These are phyloP conservation scores for Erannis defoliaria DNA, from an alignment of 2,888 invertebrate species.

Conservation along the genomic window DNA sequence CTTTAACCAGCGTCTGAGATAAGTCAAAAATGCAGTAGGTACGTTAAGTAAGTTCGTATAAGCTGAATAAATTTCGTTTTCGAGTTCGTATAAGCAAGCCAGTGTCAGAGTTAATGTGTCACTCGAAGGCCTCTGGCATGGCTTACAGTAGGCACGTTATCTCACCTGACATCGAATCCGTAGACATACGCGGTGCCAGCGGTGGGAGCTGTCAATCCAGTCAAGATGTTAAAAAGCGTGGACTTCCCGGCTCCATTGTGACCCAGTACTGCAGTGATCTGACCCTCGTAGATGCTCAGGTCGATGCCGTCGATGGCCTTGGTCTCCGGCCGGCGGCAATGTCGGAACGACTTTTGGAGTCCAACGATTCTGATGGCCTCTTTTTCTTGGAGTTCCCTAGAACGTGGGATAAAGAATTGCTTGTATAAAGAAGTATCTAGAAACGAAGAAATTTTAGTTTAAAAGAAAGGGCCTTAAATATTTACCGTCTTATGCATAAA, in stretches of 20 bases:
- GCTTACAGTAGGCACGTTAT: too few relatives aligned
- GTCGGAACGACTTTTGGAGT: slow-evolving; percentile 90
- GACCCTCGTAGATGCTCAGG: slow-evolving; percentile 93
- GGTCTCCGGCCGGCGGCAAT: slow-evolving; percentile 89
- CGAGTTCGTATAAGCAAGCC: too few relatives aligned
- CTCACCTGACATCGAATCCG: slow-evolving; percentile 90
- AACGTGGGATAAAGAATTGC: background rate
- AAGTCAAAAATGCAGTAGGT: too few relatives aligned
- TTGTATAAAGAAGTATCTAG: background rate
- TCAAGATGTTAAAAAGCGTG: slow-evolving; percentile 94
- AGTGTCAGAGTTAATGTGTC: too few relatives aligned
- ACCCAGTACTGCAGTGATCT: slow-evolving; percentile 94
- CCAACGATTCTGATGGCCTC: slow-evolving; percentile 92
- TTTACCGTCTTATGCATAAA: too few relatives aligned
- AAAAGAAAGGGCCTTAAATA: too few relatives aligned
- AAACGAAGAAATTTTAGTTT: background rate
- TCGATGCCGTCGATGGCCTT: slow-evolving; percentile 93
- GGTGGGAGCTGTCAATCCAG: slow-evolving; percentile 92
- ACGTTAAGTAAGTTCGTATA: too few relatives aligned
- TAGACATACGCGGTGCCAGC: slow-evolving; percentile 91
- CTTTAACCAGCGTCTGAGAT: too few relatives aligned
- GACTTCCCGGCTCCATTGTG: slow-evolving; percentile 96
- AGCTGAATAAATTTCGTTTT: too few relatives aligned
- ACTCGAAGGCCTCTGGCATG: too few relatives aligned
- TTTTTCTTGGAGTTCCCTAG: slow-evolving; percentile 89